phyloP scores from a whole-genome alignment of 2,888 invertebrate species.

The Hypolimnas misippus region DNA sequence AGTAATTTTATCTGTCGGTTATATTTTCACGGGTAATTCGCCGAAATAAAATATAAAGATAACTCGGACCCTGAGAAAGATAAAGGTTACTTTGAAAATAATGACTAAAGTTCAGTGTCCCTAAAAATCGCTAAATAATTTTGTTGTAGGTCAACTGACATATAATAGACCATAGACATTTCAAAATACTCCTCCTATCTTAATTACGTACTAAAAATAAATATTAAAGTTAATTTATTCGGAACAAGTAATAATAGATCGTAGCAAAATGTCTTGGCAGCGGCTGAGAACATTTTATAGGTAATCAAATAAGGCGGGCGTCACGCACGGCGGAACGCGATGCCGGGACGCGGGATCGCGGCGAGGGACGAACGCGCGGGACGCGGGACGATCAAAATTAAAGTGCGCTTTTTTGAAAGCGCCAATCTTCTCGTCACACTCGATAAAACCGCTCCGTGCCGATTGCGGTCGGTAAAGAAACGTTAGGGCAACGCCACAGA shows the following conservation, averaged over 20 bases:
- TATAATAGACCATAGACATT: too few species aligned
- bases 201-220: not conserved
- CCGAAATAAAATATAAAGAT: too few species aligned
- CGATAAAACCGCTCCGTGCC: conserved; percentile 81
- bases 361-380: conserved; percentile 46
- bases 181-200: not conserved
- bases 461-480: conserved; percentile 56
- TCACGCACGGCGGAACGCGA: conserved; percentile 68
- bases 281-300: conserved; percentile 61
- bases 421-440: conserved; percentile 73
- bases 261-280: conserved; percentile 24
- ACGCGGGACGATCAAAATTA: conserved; percentile 64
- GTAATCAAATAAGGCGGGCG: conserved; percentile 76
- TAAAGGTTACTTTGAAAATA: too few species aligned
- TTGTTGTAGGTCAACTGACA: not conserved
- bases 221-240: conserved; percentile 20
- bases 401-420: conserved; percentile 77
- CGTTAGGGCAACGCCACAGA: conserved; percentile 12
- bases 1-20: too few species aligned
- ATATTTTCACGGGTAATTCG: too few species aligned
- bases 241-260: conserved; percentile 34
- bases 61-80: too few species aligned
- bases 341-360: conserved; percentile 38
- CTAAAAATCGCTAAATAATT: too few species aligned
- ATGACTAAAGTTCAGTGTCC: too few species aligned